These are phyloP conservation scores for Steinernema scapterisci DNA, from an alignment of 2,888 invertebrate species.

Conservation along the genomic window DNA sequence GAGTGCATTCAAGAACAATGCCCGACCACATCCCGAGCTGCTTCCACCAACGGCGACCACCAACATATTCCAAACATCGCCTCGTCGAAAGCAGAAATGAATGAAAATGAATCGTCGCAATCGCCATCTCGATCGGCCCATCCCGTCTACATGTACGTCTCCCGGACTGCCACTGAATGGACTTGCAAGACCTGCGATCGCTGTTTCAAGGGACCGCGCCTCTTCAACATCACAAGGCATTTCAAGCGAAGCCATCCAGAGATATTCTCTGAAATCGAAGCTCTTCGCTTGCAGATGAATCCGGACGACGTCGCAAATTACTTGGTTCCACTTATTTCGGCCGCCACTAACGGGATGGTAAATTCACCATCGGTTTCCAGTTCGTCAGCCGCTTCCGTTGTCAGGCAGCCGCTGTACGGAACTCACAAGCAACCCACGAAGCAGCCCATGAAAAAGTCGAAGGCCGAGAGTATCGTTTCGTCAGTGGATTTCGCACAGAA, in stretches of 20 bases:
- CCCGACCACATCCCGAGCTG: too few species aligned
- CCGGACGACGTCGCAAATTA: conserved; percentile 11
- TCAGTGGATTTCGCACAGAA: not conserved
- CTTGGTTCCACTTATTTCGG: conserved; percentile 6
- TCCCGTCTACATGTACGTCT: conserved; percentile 8
- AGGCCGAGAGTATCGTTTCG: not conserved
- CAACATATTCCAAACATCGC: not conserved
- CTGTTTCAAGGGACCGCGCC: conserved; percentile 17
- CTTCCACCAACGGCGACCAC: too few species aligned
- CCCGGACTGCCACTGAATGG: conserved; percentile 21
- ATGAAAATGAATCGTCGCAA: not conserved
- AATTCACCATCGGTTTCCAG: not conserved
- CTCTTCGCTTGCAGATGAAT: not conserved
- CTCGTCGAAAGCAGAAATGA: not conserved
- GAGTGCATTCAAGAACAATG: too few species aligned
- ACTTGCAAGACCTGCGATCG: conserved; percentile 13
- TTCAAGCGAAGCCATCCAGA: conserved; percentile 28
- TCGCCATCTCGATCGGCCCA: not conserved
- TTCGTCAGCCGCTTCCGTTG: not conserved
- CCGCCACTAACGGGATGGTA: not conserved
- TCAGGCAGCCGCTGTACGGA: not conserved
- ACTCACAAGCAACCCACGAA: not conserved
- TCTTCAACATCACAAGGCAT: conserved; percentile 24
- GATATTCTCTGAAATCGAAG: not conserved
- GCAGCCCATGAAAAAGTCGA: not conserved